A percentile compares a stretch with the other conserved stretches of the same genome.
Conservation (phyloP, 2,113 vertebrate genomes). For the Platycercus adscitus region DNA sequence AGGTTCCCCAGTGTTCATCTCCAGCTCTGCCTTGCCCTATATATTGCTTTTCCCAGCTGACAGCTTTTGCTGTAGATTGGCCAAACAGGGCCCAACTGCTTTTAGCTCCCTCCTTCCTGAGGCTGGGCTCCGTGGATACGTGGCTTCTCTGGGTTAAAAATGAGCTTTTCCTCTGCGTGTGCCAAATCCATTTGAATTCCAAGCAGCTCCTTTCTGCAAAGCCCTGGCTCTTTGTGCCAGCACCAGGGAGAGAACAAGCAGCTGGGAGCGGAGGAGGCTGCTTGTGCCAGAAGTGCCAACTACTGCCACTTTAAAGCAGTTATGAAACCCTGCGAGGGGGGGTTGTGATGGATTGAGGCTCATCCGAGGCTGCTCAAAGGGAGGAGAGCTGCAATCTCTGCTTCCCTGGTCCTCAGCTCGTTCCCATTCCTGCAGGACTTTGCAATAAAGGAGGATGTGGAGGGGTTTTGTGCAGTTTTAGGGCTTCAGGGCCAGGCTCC, state of each 20-base stretch:
- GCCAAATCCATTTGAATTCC: conserved; percentile 15
- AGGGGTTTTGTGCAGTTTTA: not conserved
- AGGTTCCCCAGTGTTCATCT: not conserved
- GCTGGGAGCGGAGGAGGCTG: conserved; percentile 52
- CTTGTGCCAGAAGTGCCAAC: conserved; percentile 21
- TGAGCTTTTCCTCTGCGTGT: not conserved
- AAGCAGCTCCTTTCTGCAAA: not conserved
- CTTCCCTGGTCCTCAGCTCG: not conserved
- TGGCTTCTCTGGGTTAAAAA: not conserved
- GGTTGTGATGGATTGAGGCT: not conserved
- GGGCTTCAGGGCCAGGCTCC: not conserved
- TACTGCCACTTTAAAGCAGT: not conserved
- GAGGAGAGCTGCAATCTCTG: not conserved
- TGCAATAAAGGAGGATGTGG: not conserved
- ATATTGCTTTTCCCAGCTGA: not conserved
- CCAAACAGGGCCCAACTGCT: not conserved
- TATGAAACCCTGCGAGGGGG: not conserved
- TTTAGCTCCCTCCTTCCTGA: not conserved
- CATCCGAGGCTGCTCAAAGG: not conserved
- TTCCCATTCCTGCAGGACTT: not conserved
- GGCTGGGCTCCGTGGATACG: not conserved
- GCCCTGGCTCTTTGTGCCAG: not conserved
- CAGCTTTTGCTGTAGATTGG: not conserved
- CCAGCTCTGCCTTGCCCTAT: not conserved
- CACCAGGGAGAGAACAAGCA: conserved; percentile 28